Evolutionary conservation across 2,888 invertebrate species (phyloP).

Genomic region (Dasysyrphus albostriatus): DNA sequence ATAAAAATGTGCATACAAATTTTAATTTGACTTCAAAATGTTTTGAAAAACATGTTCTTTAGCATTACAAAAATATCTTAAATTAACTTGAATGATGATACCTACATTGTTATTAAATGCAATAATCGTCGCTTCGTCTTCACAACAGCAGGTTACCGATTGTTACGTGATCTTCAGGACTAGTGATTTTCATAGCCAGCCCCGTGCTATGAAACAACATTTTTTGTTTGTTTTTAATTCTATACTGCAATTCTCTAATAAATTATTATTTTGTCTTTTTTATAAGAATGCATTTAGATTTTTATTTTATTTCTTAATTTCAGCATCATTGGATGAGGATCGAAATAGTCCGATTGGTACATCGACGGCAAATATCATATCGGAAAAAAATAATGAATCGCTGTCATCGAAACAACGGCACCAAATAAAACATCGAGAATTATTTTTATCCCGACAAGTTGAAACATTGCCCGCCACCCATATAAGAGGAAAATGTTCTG

Average conservation of each 20-base stretch:
- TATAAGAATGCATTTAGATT: background rate
- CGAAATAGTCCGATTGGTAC: slow-evolving; percentile 83
- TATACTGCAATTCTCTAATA: background rate
- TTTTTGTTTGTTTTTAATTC: background rate
- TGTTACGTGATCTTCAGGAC: too few relatives aligned
- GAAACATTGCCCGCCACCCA: slow-evolving; percentile 99
- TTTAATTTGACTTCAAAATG: too few relatives aligned
- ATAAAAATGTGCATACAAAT: too few relatives aligned
- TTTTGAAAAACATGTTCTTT: too few relatives aligned
- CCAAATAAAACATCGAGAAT: slow-evolving; percentile 98
- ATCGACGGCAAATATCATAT: slow-evolving; percentile 68
- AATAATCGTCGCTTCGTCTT: too few relatives aligned
- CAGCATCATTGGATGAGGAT: slow-evolving; percentile 90
- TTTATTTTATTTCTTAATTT: slow-evolving; percentile 75
- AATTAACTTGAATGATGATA: too few relatives aligned
- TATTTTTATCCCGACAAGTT: slow-evolving; percentile 98
- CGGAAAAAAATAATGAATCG: slow-evolving; percentile 85
- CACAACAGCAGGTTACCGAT: too few relatives aligned
- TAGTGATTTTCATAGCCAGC: too few relatives aligned
- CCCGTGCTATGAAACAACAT: too few relatives aligned
- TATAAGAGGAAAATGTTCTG: slow-evolving; percentile 99
- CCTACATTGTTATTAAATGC: too few relatives aligned
- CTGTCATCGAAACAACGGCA: slow-evolving; percentile 94
- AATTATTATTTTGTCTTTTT: background rate
- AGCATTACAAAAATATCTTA: too few relatives aligned